Evolutionary conservation across 1,140 invertebrate genomes (phyloP).

Genomic region (Lordiphosa mommai): DNA sequence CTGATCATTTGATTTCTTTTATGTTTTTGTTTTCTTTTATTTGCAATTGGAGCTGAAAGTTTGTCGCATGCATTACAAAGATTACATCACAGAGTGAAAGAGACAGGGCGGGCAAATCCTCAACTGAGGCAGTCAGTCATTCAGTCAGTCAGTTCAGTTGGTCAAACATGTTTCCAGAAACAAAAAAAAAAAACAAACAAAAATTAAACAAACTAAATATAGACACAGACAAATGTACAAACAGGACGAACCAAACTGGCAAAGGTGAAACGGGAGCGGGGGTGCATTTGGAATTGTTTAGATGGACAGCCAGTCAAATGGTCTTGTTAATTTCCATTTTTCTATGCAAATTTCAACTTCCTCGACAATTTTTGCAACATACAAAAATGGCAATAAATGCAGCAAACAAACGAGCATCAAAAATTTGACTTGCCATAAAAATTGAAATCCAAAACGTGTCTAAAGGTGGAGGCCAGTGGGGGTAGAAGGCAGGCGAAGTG

Average conservation of each 20-base stretch:
- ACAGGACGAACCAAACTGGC: constrained; percentile 38
- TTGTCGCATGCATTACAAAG: constrained; percentile 71
- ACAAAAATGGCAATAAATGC: constrained; percentile 62
- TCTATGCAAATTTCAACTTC: constrained; percentile 78
- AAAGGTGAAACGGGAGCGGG: neutral
- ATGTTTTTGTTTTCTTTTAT: constrained; percentile 18
- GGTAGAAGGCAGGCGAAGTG: constrained; percentile 25
- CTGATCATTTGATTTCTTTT: constrained; percentile 32
- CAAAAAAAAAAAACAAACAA: constrained; percentile 2
- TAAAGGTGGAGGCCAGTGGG: neutral
- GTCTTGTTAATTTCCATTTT: constrained; percentile 79
- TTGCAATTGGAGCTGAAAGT: constrained; percentile 70
- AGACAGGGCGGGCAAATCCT: constrained; percentile 5
- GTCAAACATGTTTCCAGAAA: constrained; percentile 68
- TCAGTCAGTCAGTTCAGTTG: constrained; percentile 73
- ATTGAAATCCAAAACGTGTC: constrained; percentile 65
- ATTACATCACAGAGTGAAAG: constrained; percentile 53
- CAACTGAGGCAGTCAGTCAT: constrained; percentile 73
- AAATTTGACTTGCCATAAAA: constrained; percentile 78
- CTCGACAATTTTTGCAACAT: constrained; percentile 53
- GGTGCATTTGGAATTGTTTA: constrained; percentile 6
- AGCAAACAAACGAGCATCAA: constrained; percentile 45
- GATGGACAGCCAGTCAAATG: constrained; percentile 69
- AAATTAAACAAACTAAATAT: constrained; percentile 49
- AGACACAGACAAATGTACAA: constrained; percentile 57